Evolutionary conservation across 2,113 vertebrate genomes (phyloP), one percentile per base, ranked within the genome.

Genomic region (Notarius quadriscutis): DNA sequence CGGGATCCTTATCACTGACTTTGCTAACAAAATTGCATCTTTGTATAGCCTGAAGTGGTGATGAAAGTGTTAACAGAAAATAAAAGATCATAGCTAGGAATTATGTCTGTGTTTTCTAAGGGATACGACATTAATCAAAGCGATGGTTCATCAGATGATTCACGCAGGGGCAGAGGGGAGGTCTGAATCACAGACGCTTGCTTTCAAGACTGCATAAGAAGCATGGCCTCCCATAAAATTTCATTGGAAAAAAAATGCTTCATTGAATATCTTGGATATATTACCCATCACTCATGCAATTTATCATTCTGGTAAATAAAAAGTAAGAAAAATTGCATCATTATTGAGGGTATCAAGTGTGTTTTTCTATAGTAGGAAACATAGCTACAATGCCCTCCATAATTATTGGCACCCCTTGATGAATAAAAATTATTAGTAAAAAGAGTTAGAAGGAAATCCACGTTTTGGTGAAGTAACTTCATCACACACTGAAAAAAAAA

Each of bases 81-180:
- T 60, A 81, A 22, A 41, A 6, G 10, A 34, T 34, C 27, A 81
- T 22, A 41, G 30, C 30, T 62, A 41, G 57, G 17, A 81, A 81
- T 34, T 17, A 25, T 62, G 55, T 25, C 1, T 81, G 27, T 81
- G 18, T 81, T 60, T 4, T 41, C 30, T 62, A 34, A 62, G 30
- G n/a, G 30, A 81, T 81, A 41, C 9, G 62, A 60, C 55, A 81
- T 81, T 81, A 60, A 81, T 81, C 17, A 62, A 60, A 62, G 30
- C 62, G 79, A 14, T 60, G 55, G 75, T 79, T 79, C 75, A 78
- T 78, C 12, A 55, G 75, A 55, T 79, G 75, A 79, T 79, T 27
- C 7, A 55, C 3, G 1, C 8, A 81, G 27, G 79, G 30, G 30
- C 57, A 81, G 79, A 41, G 17, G n/a, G 53, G 53, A 30, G 77